Evolutionary conservation across 2,797 vertebrate species (phyloP).

Genomic region (Tragelaphus oryx): DNA sequence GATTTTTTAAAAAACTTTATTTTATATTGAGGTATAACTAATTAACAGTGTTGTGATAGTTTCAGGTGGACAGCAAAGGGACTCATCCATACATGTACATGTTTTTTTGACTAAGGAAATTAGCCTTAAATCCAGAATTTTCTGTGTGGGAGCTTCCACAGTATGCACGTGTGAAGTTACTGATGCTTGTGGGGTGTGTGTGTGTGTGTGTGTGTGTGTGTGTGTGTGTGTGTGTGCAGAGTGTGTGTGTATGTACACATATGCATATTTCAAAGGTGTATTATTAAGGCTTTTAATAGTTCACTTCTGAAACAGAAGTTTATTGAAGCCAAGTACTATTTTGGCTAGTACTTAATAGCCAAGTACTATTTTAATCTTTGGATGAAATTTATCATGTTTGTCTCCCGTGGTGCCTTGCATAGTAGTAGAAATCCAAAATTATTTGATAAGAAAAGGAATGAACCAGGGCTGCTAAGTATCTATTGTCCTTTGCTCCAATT

Average conservation of each 20-base stretch:
- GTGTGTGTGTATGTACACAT: not conserved
- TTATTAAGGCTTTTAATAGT: not conserved
- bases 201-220: not conserved
- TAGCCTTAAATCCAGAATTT: not conserved
- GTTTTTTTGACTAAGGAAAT: not conserved
- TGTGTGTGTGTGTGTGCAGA: not conserved
- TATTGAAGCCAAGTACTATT: not conserved
- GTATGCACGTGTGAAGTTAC: not conserved
- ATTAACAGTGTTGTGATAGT: not conserved
- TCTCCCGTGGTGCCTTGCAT: not conserved
- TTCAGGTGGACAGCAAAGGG: not conserved
- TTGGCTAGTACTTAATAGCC: too few species aligned
- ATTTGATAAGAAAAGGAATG: not conserved
- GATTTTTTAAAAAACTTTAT: not conserved
- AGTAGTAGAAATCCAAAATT: not conserved
- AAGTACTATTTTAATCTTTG: not conserved
- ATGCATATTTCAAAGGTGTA: not conserved
- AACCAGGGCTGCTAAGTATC: rapidly evolving
- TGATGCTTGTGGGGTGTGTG: not conserved
- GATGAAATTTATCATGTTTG: not conserved
- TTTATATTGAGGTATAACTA: not conserved
- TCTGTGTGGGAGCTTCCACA: not conserved
- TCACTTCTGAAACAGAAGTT: not conserved
- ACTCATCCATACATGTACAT: not conserved
- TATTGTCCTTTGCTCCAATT: not conserved